phyloP scores from a whole-genome alignment of 1,140 invertebrate genomes.

The Theocolax elegans region DNA sequence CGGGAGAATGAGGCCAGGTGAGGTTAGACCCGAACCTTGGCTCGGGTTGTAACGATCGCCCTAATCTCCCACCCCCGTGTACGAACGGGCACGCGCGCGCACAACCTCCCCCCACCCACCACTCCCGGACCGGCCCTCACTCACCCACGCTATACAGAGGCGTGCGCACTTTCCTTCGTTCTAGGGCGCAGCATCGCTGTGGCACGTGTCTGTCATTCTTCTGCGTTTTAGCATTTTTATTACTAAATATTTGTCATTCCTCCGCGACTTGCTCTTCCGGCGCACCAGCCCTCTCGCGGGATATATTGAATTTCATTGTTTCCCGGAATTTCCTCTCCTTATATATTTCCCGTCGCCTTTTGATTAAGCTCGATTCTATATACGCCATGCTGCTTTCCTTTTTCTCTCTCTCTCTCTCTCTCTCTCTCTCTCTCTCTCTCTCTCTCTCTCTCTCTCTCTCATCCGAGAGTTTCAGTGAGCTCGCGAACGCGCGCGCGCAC shows the following conservation, averaged over 20 bases:
- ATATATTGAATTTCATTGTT: too few species aligned
- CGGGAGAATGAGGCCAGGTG: constrained; percentile 31
- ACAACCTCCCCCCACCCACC: neutral
- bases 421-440: neutral
- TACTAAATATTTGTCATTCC: constrained; percentile 23
- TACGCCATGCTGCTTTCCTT: too few species aligned
- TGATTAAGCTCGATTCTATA: too few species aligned
- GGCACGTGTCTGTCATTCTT: constrained; percentile 3
- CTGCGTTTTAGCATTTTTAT: constrained; percentile 9
- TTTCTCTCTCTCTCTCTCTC: too few species aligned
- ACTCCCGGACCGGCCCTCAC: neutral
- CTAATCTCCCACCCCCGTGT: constrained; percentile 22
- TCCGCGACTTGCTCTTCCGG: too few species aligned
- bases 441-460: too few species aligned
- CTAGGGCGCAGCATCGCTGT: neutral
- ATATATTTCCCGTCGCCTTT: too few species aligned
- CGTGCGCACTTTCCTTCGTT: neutral
- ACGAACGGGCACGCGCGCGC: neutral
- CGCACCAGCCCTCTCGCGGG: too few species aligned
- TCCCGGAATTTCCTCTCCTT: too few species aligned
- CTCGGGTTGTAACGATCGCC: constrained; percentile 42
- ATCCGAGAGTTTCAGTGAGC: too few species aligned
- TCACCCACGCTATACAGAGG: neutral
- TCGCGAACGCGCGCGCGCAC: too few species aligned
- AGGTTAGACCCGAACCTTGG: constrained; percentile 41